Percentiles rank a stretch among this genome's conserved stretches.
Conservation (phyloP, 1,140 invertebrate species). For the Microplitis demolitor region DNA sequence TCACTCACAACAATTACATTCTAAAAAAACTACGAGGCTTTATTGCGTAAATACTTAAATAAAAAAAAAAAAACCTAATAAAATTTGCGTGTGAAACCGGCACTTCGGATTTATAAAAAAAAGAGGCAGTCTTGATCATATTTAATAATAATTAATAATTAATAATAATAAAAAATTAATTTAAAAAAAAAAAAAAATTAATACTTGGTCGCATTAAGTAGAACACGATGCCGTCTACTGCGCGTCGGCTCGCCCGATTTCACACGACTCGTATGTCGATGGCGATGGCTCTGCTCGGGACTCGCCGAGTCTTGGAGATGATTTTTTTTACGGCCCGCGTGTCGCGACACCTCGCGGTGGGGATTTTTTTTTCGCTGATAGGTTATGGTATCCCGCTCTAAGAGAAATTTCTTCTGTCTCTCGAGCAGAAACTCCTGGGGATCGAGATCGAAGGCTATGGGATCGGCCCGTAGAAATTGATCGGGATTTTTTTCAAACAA, state of each 20-base stretch:
- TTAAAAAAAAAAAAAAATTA: conserved; percentile 41
- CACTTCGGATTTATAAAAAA: background rate
- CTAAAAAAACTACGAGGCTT: background rate
- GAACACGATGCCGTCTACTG: conserved; percentile 46
- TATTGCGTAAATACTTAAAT: background rate
- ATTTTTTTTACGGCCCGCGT: conserved; percentile 19
- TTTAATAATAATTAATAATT: conserved; percentile 35
- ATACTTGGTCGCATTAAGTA: conserved; percentile 52
- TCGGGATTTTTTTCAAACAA: too few species aligned
- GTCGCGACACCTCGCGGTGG: background rate
- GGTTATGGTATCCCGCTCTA: background rate
- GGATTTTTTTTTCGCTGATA: background rate
- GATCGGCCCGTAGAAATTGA: background rate
- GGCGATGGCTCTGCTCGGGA: conserved; percentile 49
- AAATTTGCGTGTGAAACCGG: background rate
- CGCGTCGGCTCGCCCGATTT: conserved; percentile 39
- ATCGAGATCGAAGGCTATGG: conserved; percentile 12
- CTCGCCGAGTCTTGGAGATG: conserved; percentile 31
- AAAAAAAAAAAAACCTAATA: background rate
- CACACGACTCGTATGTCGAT: conserved; percentile 55
- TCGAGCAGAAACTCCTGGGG: background rate
- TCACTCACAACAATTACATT: background rate
- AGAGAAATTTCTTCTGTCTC: too few species aligned
- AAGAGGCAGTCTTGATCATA: conserved; percentile 59
- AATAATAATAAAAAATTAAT: background rate